These are phyloP conservation scores for Erannis defoliaria DNA, from an alignment of 2,888 invertebrate genomes.

Conservation along the genomic window DNA sequence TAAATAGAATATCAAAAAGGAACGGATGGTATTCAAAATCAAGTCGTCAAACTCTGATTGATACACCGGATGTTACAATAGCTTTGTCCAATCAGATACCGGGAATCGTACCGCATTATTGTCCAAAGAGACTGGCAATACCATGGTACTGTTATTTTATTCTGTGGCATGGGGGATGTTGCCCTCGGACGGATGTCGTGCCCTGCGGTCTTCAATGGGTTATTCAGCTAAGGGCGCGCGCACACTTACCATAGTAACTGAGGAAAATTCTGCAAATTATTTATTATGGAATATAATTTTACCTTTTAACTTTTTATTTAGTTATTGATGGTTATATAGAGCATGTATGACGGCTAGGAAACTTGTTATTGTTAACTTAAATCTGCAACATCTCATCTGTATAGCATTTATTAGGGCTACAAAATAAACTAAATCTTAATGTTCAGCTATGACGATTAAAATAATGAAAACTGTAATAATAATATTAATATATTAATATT, in stretches of 20 bases:
- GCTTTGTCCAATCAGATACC: constrained; percentile 8
- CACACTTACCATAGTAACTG: constrained; percentile 6
- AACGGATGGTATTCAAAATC: not conserved
- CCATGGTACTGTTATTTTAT: not conserved
- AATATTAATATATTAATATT: too few species aligned
- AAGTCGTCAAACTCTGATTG: constrained; percentile 10
- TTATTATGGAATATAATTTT: not conserved
- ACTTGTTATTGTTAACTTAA: too few species aligned
- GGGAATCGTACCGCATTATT: constrained; percentile 5
- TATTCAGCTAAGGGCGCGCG: constrained; percentile 9
- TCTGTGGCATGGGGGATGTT: constrained; percentile 1
- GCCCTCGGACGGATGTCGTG: constrained; percentile 9
- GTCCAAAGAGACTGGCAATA: constrained; percentile 14
- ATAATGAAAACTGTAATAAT: too few species aligned
- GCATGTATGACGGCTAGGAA: too few species aligned
- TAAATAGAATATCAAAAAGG: not conserved
- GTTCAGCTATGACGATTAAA: too few species aligned
- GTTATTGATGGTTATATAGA: too few species aligned
- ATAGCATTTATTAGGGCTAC: too few species aligned
- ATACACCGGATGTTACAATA: constrained; percentile 6
- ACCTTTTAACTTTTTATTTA: not conserved
- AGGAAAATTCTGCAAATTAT: not conserved
- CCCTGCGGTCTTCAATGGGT: constrained; percentile 22
- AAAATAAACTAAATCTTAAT: too few species aligned
- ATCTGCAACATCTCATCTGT: too few species aligned